Evolutionary conservation across 2,113 vertebrate genomes (phyloP).

Genomic region (Thunnus thynnus): DNA sequence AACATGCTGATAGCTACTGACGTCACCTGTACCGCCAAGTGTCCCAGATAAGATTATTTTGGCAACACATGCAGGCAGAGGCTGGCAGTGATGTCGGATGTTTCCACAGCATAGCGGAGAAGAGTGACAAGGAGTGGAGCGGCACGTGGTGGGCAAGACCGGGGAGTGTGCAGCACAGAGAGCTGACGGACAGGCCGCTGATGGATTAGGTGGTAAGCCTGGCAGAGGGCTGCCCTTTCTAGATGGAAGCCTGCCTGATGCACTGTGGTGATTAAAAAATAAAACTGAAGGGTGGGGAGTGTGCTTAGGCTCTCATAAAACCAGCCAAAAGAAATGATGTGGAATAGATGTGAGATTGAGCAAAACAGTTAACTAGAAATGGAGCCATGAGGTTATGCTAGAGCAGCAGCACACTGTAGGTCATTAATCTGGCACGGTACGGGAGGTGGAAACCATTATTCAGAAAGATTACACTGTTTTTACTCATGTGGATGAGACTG

Average conservation of each 20-base stretch:
- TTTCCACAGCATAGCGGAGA: conserved; percentile 60
- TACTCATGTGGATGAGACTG: conserved; percentile 4
- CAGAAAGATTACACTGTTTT: conserved; percentile 53
- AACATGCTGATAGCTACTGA: conserved; percentile 45
- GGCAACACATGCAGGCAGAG: conserved; percentile 49
- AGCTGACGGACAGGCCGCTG: conserved; percentile 72
- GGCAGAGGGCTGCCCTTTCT: conserved; percentile 79
- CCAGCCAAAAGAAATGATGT: conserved; percentile 42
- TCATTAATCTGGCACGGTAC: conserved; percentile 41
- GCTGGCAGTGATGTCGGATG: conserved; percentile 60
- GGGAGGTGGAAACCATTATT: conserved; percentile 48
- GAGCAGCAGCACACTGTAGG: conserved; percentile 31
- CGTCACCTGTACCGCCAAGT: conserved; percentile 45
- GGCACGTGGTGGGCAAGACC: conserved; percentile 65
- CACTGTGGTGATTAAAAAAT: conserved; percentile 81
- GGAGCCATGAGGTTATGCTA: conserved; percentile 17
- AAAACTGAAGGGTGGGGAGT: conserved; percentile 56
- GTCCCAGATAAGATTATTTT: conserved; percentile 71
- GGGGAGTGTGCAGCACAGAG: conserved; percentile 60
- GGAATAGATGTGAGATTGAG: conserved; percentile 16
- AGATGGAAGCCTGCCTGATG: conserved; percentile 75
- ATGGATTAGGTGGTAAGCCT: conserved; percentile 81
- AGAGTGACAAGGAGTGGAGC: conserved; percentile 57
- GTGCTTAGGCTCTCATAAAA: conserved; percentile 42
- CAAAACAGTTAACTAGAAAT: conserved; percentile 32